These are phyloP conservation scores for Crotalus tigris DNA, from an alignment of 2,113 vertebrate genomes.

Conservation along the genomic window DNA sequence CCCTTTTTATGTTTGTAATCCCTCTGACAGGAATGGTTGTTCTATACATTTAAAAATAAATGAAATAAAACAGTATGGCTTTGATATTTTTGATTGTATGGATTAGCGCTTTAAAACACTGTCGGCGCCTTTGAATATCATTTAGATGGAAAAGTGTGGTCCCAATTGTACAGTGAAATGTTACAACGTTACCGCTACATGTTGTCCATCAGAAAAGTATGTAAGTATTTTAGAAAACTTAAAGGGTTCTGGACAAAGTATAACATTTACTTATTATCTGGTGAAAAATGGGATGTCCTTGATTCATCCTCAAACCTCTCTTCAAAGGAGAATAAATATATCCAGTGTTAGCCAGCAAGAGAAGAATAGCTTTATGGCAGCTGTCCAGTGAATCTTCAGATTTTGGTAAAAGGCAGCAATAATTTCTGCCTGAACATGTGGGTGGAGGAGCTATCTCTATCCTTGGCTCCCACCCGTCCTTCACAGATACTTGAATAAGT, in stretches of 20 bases:
- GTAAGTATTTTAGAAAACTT: neutral
- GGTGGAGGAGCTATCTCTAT: conserved; percentile 53
- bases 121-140: neutral
- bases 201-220: neutral
- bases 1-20: neutral
- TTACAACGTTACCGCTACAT: neutral
- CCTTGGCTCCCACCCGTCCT: conserved; percentile 56
- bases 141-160: neutral
- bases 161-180: neutral
- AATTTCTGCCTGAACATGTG: conserved; percentile 59
- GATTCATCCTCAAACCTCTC: neutral
- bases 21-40: neutral
- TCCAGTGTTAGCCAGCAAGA: conserved; percentile 6
- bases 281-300: neutral
- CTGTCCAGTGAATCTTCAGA: conserved; percentile 45
- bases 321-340: conserved; percentile 20
- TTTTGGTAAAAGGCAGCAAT: conserved; percentile 58
- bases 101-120: neutral
- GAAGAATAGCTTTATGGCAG: conserved; percentile 55
- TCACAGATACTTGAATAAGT: conserved; percentile 64
- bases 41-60: neutral
- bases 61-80: neutral
- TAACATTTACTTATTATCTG: neutral
- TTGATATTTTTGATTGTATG: neutral
- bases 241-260: neutral